A percentile compares a stretch with the other conserved stretches of the same genome.
These are phyloP conservation scores for Sipha maydis DNA, from an alignment of 2,888 invertebrate genomes.

Conservation along the genomic window DNA sequence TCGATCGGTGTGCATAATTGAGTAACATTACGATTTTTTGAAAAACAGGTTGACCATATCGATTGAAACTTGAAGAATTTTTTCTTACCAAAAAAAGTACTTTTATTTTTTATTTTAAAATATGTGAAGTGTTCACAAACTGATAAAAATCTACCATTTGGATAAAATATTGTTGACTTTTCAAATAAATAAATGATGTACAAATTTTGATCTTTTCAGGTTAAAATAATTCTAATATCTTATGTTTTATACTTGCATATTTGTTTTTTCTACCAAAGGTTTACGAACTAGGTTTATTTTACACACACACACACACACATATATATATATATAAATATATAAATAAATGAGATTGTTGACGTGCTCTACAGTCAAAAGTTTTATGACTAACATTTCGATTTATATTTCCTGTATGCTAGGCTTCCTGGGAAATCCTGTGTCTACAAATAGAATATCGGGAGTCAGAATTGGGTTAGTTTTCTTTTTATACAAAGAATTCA, in stretches of 20 bases:
- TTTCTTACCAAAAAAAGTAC: too few species aligned
- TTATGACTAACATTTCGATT: constrained; percentile 21
- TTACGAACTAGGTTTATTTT: neutral
- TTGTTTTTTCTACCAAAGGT: neutral
- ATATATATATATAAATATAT: neutral
- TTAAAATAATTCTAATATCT: neutral
- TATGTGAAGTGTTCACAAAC: too few species aligned
- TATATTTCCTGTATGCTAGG: neutral
- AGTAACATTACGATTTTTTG: too few species aligned
- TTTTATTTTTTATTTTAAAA: too few species aligned
- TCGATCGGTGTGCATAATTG: too few species aligned
- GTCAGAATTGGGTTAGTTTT: neutral
- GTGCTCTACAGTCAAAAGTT: constrained; percentile 7
- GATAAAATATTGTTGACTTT: too few species aligned
- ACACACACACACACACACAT: neutral
- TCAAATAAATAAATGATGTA: too few species aligned
- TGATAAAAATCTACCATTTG: too few species aligned
- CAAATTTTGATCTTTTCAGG: too few species aligned
- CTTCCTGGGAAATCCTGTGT: neutral
- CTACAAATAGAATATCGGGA: constrained; percentile 14
- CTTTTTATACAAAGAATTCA: constrained; percentile 19
- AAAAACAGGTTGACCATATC: too few species aligned
- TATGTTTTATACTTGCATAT: neutral
- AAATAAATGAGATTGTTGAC: neutral
- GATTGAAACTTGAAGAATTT: too few species aligned